These are phyloP conservation scores for Odontocolon sp. DNA, from an alignment of 2,888 invertebrate genomes.

Conservation along the genomic window DNA sequence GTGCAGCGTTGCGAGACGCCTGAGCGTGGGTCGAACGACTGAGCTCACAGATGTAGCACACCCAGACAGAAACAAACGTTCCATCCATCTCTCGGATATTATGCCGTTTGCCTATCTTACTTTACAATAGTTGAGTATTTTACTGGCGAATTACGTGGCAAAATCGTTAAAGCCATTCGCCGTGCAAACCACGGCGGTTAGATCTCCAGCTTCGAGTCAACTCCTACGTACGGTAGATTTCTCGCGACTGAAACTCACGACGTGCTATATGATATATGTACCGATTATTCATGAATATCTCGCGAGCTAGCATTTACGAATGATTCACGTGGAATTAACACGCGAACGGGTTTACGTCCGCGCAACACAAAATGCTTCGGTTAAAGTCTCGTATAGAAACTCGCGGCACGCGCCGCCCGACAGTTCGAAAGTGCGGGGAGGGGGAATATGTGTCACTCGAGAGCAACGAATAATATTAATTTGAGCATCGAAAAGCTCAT, in stretches of 20 bases:
- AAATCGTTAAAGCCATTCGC: constrained; percentile 42
- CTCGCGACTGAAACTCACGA: constrained; percentile 44
- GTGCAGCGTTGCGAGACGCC: constrained; percentile 41
- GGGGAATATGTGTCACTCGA: too few species aligned
- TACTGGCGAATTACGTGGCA: constrained; percentile 52
- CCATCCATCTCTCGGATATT: constrained; percentile 50
- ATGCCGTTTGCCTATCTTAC: constrained; percentile 40
- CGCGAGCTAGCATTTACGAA: constrained; percentile 48
- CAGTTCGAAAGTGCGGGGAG: not conserved
- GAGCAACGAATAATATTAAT: too few species aligned
- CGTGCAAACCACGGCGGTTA: constrained; percentile 37
- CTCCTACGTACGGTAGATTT: constrained; percentile 47
- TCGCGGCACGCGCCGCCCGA: constrained; percentile 58
- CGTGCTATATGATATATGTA: constrained; percentile 53
- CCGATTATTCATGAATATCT: constrained; percentile 61
- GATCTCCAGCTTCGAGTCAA: constrained; percentile 26
- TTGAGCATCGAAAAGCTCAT: too few species aligned
- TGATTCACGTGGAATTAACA: constrained; percentile 64
- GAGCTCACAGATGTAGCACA: constrained; percentile 12
- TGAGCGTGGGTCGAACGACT: constrained; percentile 43
- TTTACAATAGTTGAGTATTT: constrained; percentile 46
- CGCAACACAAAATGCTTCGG: not conserved
- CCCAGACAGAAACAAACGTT: constrained; percentile 10
- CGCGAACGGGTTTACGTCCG: constrained; percentile 59
- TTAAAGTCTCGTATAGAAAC: constrained; percentile 6